Evolutionary conservation across 2,888 invertebrate genomes (phyloP).

Genomic region (Camponotus fellah): DNA sequence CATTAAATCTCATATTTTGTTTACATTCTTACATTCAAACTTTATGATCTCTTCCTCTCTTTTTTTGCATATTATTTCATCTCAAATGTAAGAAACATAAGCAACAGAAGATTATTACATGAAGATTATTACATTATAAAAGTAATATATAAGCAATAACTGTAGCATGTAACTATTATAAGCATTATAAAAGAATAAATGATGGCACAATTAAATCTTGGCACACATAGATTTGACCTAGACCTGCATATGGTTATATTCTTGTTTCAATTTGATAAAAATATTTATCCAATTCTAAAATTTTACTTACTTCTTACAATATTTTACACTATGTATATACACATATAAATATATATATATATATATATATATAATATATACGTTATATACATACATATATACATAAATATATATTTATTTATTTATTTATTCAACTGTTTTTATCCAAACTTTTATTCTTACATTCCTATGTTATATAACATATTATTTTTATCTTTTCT

Average conservation of each 20-base stretch:
- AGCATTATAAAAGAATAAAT: slow-evolving; percentile 8
- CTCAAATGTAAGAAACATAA: neutral
- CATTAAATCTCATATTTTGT: no score
- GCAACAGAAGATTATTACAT: neutral
- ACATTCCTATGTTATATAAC: neutral
- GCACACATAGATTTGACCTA: slow-evolving; percentile 75
- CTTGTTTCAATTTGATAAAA: slow-evolving; percentile 27
- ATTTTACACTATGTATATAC: neutral
- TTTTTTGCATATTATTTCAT: neutral
- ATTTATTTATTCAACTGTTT: neutral
- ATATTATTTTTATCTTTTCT: neutral
- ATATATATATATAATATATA: no score
- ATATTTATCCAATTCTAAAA: slow-evolving; percentile 47
- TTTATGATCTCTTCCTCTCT: no score
- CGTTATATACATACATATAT: no score
- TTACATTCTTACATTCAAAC: neutral
- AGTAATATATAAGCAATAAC: no score
- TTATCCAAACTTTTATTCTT: neutral
- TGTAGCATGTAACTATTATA: neutral
- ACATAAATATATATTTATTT: no score
- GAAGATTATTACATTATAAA: no score
- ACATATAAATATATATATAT: no score
- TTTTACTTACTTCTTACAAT: slow-evolving; percentile 5
- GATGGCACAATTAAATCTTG: slow-evolving; percentile 55
- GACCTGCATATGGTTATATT: slow-evolving; percentile 69